Conservation (phyloP, 2,888 invertebrate genomes). For the Leucoptera coffeella region DNA sequence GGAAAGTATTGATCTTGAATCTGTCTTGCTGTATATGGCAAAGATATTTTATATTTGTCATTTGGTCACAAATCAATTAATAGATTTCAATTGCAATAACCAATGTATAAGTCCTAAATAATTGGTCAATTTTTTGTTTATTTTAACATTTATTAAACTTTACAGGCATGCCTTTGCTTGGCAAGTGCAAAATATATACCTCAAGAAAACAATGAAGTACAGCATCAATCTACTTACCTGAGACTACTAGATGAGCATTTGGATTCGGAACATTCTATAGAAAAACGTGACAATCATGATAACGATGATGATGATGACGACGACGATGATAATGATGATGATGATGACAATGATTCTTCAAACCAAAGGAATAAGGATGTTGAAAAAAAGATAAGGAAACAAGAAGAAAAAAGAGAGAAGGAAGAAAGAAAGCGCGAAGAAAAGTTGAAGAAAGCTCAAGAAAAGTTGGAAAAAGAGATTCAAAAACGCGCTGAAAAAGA, state of each 20-base stretch:
- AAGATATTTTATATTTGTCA: too few relatives aligned
- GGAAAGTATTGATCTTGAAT: too few relatives aligned
- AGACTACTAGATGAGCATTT: too few relatives aligned
- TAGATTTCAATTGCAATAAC: too few relatives aligned
- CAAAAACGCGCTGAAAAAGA: conserved; percentile 14
- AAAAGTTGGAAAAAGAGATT: conserved; percentile 15
- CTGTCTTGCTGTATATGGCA: too few relatives aligned
- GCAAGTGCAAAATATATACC: conserved; percentile 39
- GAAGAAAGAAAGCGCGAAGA: conserved; percentile 9
- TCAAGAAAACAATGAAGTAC: conserved; percentile 2
- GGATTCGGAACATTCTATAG: neutral
- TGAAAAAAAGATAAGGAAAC: too few relatives aligned
- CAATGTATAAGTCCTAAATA: too few relatives aligned
- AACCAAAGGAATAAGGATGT: too few relatives aligned
- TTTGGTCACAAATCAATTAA: too few relatives aligned
- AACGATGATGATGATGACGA: conserved; percentile 7
- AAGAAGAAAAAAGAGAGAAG: conserved; percentile 6
- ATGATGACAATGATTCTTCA: conserved; percentile 9
- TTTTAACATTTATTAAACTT: conserved; percentile 7
- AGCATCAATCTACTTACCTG: neutral
- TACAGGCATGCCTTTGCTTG: conserved; percentile 29
- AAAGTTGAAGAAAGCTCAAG: conserved; percentile 14
- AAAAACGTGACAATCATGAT: neutral
- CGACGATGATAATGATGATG: conserved; percentile 7
- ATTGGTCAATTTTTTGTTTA: conserved; percentile 5